Evolutionary conservation across 2,888 invertebrate genomes (phyloP), one percentile per base, ranked within the genome.

Genomic region (Yponomeuta evonymella): DNA sequence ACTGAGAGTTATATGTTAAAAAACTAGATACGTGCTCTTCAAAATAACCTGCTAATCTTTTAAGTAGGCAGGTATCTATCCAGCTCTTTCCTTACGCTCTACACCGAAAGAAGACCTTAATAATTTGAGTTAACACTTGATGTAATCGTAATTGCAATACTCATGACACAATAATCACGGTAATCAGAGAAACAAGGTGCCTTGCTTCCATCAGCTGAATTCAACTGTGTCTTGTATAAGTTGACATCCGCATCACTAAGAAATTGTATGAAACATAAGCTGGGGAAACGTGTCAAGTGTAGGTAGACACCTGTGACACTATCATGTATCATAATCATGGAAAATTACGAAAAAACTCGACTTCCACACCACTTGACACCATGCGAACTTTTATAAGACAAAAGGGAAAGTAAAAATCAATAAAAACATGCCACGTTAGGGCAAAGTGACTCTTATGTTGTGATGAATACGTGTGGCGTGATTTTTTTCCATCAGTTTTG

Each of bases 341-440:
- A 67, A 67, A 67, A 48, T n/a, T 43, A 48, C 67, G n/a, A 36
- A 48, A 43, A 67, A 67, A 67, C 48, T 67, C 48, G 5, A 33
- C 36, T n/a, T n/a, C 67, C 23, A 23, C 48, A n/a, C 48, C 12
- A 67, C 67, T n/a, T 67, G 67, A 67, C 67, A 48, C 67, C 58
- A 30, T 69, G 69, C 69, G 69, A 69, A 69, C 69, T 58, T 58
- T 15, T 58, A 58, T 51, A 69, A 48, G 58, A 69, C 69, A 69
- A 69, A 69, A 69, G 69, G 69, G 69, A 69, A 69, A 69, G 69
- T 69, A 30, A 2, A 48, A 43, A 43, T 43, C 67, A 23, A 67
- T 48, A 67, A 67, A 67, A 43, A 67, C 67, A 43, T 48, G n/a
- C 12, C 8, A 12, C 10, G 30, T 11, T 33, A 15, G 15, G 3